Evolutionary conservation across 64 coral and sea anemone species (phyloP).

Genomic region (Actinia tenebrosa): DNA sequence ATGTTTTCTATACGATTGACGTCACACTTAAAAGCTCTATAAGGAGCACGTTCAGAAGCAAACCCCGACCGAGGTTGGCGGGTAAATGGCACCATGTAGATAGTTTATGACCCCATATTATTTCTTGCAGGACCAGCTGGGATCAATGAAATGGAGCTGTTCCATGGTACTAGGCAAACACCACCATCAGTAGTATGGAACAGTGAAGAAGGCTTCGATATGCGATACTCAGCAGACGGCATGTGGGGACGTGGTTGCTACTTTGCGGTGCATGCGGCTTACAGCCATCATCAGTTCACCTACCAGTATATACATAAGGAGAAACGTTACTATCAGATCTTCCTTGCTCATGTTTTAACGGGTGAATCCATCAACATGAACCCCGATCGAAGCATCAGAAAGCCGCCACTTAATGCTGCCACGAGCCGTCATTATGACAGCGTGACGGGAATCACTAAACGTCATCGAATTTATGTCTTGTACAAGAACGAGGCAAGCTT

Average conservation of each 20-base stretch:
- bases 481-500: slow-evolving; percentile 62
- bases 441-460: slow-evolving; percentile 30
- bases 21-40: no score
- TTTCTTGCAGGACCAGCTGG: slow-evolving; percentile 8
- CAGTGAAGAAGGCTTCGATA: slow-evolving; percentile 80
- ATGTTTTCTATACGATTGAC: no score
- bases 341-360: slow-evolving; percentile 62
- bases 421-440: slow-evolving; percentile 46
- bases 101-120: background rate
- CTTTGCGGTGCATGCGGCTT: slow-evolving; percentile 59
- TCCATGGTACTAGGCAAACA: slow-evolving; percentile 57
- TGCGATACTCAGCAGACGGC: slow-evolving; percentile 63
- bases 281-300: slow-evolving; percentile 31
- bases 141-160: slow-evolving; percentile 71
- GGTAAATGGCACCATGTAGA: no score
- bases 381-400: slow-evolving; percentile 27
- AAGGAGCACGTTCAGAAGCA: no score
- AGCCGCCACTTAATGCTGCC: slow-evolving; percentile 22
- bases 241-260: slow-evolving; percentile 73
- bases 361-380: slow-evolving; percentile 34
- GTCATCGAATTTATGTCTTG: slow-evolving; percentile 37
- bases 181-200: slow-evolving; percentile 47
- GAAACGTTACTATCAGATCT: slow-evolving; percentile 19
- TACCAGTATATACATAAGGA: background rate
- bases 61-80: no score